Evolutionary conservation across 1,140 invertebrate genomes (phyloP), one percentile per base, ranked within the genome.

Genomic region (Saccostrea echinata): DNA sequence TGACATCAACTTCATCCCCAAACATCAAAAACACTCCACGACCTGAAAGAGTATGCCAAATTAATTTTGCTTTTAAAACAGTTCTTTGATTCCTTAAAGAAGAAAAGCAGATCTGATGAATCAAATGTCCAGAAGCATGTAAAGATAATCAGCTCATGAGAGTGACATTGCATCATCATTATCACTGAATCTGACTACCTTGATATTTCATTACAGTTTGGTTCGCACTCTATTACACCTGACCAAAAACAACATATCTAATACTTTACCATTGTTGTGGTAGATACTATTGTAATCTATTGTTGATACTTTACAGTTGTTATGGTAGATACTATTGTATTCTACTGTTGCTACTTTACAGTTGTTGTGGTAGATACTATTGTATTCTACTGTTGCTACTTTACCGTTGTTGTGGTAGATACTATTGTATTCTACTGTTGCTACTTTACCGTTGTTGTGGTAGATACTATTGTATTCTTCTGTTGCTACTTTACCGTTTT

Each of bases 11-110:
- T 21, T 88, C 86, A 71, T 93, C 91, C 13, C 90, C 90, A 84
- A 92, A 92, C 85, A 93, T 90, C n/a, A 92, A 80, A 16, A 86
- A 88, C 33, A 94, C 88, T 13, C 93, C 93, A 84, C 91, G 85
- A 85, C 93, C 93, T 94, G 71, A 1, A 35, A 27, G 12, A 52
- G 51, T 27, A 61, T 0, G 24, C 8, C 21, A 61, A 61, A 61
- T 21, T 80, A 33, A 27, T 71, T n/a, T n/a, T n/a, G n/a, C n/a
- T n/a, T n/a, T 43, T 8, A 43, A 43, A 43, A 43, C 35, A 43
- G 2, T 2, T 43, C 43, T 0, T 43, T 0, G 9, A 43, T 43
- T 1, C 43, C 43, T 43, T 43, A 43, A 3, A 43, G 2, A 43
- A 43, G 35, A 43, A 43, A 6, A 43, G 6, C 2, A 43, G 35